Base-by-base conservation (phyloP, 2,888 invertebrate genomes). In the Zele albiditarsus region DNA sequence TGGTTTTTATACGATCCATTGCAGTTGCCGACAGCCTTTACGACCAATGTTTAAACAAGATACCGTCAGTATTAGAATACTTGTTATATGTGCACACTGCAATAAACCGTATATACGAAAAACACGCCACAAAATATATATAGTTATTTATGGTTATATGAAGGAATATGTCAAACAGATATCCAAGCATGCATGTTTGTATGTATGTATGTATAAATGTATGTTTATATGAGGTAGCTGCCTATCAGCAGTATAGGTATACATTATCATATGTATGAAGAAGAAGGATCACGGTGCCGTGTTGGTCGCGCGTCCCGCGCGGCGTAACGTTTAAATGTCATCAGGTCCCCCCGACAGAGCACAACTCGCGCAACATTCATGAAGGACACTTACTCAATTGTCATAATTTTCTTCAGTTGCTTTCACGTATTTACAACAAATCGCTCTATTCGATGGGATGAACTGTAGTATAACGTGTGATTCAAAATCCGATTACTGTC, bases 251-350 rank as follows among this genome's bases (percentile, higher is more conserved):
- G 27, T 42, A 49, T 68, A n/a, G 16, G 23, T 68, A 53, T 42
- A 27, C 28, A 58, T 49, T 38, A 38, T 38, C 4, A 38, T 12
- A 38, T 38, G 12, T 31, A 0, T 31, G 12, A 38, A 12, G 31
- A 69, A 63, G 31, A 70, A 71, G 65, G 75, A 75, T 75, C 75
- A 68, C 62, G 31, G 67, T 75, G 71, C 72, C 74, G 74, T 65
- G 49, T 62, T 49, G 31, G 63, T 71, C 49, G 63, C 31, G 63
- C 49, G 63, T 46, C n/a, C 53, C 49, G 67, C 62, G 62, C 71
- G 33, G 66, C 69, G 68, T 76, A 78, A 77, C 79, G 76, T 78
- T 80, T 88, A 88, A 88, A 88, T 88, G 88, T 88, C 88, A 88
- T 84, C 86, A 82, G 84, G 87, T 86, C 83, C 73, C 68, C 71